phyloP scores from a whole-genome alignment of 2,797 vertebrate species.

The Poecilia gillii region DNA sequence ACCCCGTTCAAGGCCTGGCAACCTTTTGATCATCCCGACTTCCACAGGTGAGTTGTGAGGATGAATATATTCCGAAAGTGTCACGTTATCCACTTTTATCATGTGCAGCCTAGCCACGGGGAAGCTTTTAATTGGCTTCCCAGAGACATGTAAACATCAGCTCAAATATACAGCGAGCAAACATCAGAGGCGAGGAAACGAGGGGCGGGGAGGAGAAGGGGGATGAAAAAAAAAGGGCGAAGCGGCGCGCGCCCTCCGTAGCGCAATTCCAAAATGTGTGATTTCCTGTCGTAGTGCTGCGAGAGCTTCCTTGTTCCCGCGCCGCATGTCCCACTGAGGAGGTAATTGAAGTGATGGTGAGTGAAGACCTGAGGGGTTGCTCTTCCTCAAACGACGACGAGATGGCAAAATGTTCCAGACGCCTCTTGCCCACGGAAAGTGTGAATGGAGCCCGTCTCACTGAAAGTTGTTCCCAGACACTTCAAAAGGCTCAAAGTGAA shows the following conservation, averaged over 20 bases:
- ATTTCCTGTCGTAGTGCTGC: constrained; percentile 25
- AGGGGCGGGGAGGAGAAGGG: neutral
- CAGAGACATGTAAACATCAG: constrained; percentile 70
- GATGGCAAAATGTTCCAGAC: constrained; percentile 1
- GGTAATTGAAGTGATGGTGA: constrained; percentile 29
- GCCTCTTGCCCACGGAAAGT: constrained; percentile 21
- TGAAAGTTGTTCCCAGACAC: constrained; percentile 25
- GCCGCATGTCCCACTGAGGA: constrained; percentile 13
- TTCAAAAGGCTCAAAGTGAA: constrained; percentile 23
- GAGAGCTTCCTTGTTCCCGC: constrained; percentile 18
- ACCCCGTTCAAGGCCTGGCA: constrained; percentile 14
- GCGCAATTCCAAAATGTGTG: constrained; percentile 12
- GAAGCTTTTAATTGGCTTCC: constrained; percentile 79
- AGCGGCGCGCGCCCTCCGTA: constrained; percentile 21
- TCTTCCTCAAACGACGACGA: constrained; percentile 9
- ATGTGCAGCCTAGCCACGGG: constrained; percentile 64
- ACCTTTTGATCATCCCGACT: constrained; percentile 57
- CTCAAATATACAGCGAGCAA: constrained; percentile 53
- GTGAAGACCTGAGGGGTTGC: constrained; percentile 26
- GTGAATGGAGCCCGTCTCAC: constrained; percentile 25
- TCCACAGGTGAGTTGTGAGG: constrained; percentile 59
- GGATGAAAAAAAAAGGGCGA: constrained; percentile 21
- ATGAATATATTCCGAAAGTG: constrained; percentile 61
- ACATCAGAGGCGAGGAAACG: constrained; percentile 54
- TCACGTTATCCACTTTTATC: constrained; percentile 59